Evolutionary conservation across 2,797 vertebrate genomes (phyloP).

Genomic region (Pelodytes ibericus): DNA sequence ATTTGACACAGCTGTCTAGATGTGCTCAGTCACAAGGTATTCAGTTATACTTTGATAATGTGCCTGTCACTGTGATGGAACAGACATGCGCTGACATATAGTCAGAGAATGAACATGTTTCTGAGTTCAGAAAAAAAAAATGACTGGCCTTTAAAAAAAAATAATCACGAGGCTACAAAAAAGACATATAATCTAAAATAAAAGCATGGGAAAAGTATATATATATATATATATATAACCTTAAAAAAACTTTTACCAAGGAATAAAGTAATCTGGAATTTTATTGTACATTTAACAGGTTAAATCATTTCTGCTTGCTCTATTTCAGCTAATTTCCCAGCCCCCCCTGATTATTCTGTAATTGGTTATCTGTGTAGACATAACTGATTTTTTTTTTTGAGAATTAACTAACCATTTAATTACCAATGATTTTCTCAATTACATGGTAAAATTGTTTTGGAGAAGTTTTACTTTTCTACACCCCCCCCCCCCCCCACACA

Average conservation of each 20-base stretch:
- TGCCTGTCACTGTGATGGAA: conserved; percentile 81
- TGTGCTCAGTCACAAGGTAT: conserved; percentile 67
- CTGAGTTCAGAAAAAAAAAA: conserved; percentile 73
- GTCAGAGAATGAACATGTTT: conserved; percentile 78
- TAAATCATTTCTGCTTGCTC: conserved; percentile 38
- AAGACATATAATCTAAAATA: conserved; percentile 91
- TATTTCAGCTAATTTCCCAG: background rate
- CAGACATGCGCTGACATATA: conserved; percentile 80
- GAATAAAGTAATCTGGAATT: conserved; percentile 70
- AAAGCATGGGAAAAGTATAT: conserved; percentile 83
- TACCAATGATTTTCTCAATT: conserved; percentile 2
- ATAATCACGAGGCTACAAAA: conserved; percentile 76
- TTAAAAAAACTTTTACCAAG: conserved; percentile 51
- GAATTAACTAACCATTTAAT: conserved; percentile 32
- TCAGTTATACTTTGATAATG: conserved; percentile 71
- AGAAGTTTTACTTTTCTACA: conserved; percentile 2
- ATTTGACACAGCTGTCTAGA: conserved; percentile 71
- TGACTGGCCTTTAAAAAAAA: conserved; percentile 78
- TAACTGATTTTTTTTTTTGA: background rate
- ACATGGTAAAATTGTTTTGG: conserved; percentile 2
- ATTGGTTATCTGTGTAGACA: background rate
- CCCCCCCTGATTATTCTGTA: background rate
- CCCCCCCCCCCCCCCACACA: too few relatives aligned
- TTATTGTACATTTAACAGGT: conserved; percentile 60
- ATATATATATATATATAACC: too few relatives aligned